Base-by-base conservation (phyloP, 1,140 invertebrate genomes). In the Drosophila athabasca region DNA sequence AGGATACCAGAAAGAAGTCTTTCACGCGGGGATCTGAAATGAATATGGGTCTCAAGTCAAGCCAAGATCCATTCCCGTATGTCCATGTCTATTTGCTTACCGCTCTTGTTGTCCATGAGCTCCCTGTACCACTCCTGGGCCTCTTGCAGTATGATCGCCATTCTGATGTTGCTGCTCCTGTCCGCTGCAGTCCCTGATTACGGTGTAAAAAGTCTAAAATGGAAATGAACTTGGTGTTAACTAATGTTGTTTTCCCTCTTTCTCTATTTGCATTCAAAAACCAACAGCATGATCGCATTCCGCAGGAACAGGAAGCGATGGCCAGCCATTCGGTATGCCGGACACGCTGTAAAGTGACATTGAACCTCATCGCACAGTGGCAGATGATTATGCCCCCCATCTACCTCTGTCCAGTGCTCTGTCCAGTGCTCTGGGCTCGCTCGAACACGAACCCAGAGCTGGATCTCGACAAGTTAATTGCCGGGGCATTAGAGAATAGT, bases 1-100 rank as follows among this genome's bases (percentile, higher is more conserved):
- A 96, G 55, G 95, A 95, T 95, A 98, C 97, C 93, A 99, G 94
- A n/a, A 95, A 92, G 97, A 97, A 99, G 80, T 95, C 94, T 62
- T 95, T 95, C 31, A 98, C 97, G 68, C 98, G 94, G 22, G 96
- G 95, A 95, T 98, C 97, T 97, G 93, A 0, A 70, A 88, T 84
- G 87, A 76, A 90, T 76, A 55, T 26, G 52, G 1, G 15, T 50
- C 6, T 53, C 3, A n/a, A n/a, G n/a, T n/a, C n/a, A n/a, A n/a
- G n/a, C 8, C 3, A 6, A 45, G 9, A 35, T 13, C 8, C 35
- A 39, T 13, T 6, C 15, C 1, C 3, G 8, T 11, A 6, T 19
- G 1, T 26, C 13, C 13, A 9, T 0, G n/a, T 29, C 3, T 1
- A 7, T 1, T 3, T 26, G 24, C 95, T 95, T 93, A 96, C 96